These are phyloP conservation scores for Amphiura filiformis DNA, from an alignment of 35 echinoderm and acorn worm species.

Conservation along the genomic window DNA sequence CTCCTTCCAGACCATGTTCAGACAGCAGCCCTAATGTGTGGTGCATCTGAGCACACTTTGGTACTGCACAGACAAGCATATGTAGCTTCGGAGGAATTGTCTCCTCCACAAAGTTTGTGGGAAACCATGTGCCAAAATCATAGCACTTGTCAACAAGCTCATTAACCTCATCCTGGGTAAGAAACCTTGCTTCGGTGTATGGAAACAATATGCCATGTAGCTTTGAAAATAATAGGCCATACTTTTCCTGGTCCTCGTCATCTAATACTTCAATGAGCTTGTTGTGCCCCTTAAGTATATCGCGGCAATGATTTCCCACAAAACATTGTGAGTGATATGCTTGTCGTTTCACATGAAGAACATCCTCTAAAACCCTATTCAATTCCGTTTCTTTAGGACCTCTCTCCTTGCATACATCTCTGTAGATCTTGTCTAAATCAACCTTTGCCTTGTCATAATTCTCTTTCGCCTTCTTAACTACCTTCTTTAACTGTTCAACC, in stretches of 20 bases:
- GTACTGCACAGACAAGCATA: neutral
- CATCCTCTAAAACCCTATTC: constrained; percentile 23
- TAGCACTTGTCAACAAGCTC: neutral
- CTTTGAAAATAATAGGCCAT: neutral
- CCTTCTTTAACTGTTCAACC: constrained; percentile 12
- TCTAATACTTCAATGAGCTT: neutral
- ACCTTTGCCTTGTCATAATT: neutral
- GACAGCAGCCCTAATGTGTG: neutral
- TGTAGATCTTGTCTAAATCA: constrained; percentile 1
- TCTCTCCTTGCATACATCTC: neutral
- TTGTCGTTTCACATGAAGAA: constrained; percentile 15
- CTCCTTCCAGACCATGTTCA: neutral
- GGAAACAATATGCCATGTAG: neutral
- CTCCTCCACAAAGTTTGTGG: neutral
- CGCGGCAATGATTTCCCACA: constrained; percentile 53
- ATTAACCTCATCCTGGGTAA: neutral
- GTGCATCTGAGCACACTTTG: neutral
- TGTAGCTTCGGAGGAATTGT: neutral
- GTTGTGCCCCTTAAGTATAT: neutral
- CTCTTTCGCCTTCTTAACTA: neutral
- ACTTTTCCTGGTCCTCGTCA: neutral
- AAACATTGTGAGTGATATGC: constrained; percentile 60
- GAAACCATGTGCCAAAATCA: neutral
- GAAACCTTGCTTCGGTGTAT: neutral
- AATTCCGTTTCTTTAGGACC: neutral